phyloP scores from a whole-genome alignment of 2,888 invertebrate species.

The Tortricodes alternella region DNA sequence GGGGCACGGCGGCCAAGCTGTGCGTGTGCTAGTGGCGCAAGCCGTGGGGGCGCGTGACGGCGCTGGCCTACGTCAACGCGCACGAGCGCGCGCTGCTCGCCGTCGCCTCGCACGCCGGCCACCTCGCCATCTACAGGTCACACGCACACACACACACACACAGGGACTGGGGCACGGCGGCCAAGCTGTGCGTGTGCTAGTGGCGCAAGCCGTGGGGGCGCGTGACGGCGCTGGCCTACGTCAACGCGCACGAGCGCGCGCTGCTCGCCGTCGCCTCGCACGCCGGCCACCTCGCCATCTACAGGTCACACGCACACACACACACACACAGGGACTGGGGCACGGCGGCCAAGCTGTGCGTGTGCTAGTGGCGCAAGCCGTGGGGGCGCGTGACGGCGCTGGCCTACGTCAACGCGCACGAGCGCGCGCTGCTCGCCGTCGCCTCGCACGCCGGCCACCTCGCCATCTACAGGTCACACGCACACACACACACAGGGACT shows the following conservation, averaged over 20 bases:
- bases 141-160: too few relatives aligned
- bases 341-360: slow-evolving; percentile 86
- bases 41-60: slow-evolving; percentile 86
- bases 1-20: slow-evolving; percentile 84
- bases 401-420: slow-evolving; percentile 94
- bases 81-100: too few relatives aligned
- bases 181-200: too few relatives aligned
- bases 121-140: slow-evolving; percentile 80
- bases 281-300: slow-evolving; percentile 89
- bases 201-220: slow-evolving; percentile 83
- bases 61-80: slow-evolving; percentile 93
- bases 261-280: slow-evolving; percentile 90
- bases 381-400: slow-evolving; percentile 89
- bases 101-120: slow-evolving; percentile 90
- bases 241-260: slow-evolving; percentile 92
- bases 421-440: too few relatives aligned
- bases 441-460: slow-evolving; percentile 91
- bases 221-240: slow-evolving; percentile 92
- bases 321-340: too few relatives aligned
- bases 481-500: too few relatives aligned
- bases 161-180: too few relatives aligned
- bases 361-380: slow-evolving; percentile 80
- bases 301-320: too few relatives aligned
- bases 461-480: slow-evolving; percentile 64
- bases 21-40: slow-evolving; percentile 83